Base-by-base conservation (phyloP, 2,113 vertebrate genomes). In the Peromyscus maniculatus region DNA sequence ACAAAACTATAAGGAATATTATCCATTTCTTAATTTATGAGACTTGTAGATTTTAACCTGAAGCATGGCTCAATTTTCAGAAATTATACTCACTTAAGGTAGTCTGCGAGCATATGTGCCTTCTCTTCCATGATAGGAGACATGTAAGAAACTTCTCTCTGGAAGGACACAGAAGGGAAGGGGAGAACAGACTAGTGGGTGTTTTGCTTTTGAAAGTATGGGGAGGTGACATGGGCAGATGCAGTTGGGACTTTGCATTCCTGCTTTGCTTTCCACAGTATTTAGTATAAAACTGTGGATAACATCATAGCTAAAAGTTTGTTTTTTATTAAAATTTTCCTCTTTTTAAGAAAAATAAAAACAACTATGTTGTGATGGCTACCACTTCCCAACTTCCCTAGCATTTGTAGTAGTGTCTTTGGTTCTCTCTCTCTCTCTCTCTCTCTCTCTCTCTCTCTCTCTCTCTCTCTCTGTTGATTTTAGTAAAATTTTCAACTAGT, bases 261-360 rank as follows among this genome's bases (percentile, higher is more conserved):
- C 52, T 33, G n/a, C 91, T 43, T 95, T 91, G 21, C 88, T 87
- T 16, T n/a, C 4, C 19, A 82, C 24, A 72, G 46, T 90, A 49
- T 95, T 82, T 95, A 79, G 43, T 21, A 87, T 67, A 93, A 89
- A 91, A 84, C 69, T 64, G 59, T 46, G 87, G 67, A 84, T 66
- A 57, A n/a, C 36, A 71, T 67, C 46, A n/a, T 52, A 46, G 86
- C 2, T 79, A 46, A 75, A 91, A 26, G 36, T 93, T 69, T 79
- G 7, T 26, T 89, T 75, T 91, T 80, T 11, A 79, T 96, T 91
- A 19, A 84, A 17, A 75, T 93, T 92, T 57, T 71, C 12, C 78
- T 89, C 62, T 92, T 79, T 36, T 66, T 88, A 84, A 93, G 69
- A 46, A 89, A 87, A 43, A 43, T 43, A 43, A 49, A 86, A 46